Base-by-base conservation (phyloP, 2,888 invertebrate genomes). In the Spisula solida region DNA sequence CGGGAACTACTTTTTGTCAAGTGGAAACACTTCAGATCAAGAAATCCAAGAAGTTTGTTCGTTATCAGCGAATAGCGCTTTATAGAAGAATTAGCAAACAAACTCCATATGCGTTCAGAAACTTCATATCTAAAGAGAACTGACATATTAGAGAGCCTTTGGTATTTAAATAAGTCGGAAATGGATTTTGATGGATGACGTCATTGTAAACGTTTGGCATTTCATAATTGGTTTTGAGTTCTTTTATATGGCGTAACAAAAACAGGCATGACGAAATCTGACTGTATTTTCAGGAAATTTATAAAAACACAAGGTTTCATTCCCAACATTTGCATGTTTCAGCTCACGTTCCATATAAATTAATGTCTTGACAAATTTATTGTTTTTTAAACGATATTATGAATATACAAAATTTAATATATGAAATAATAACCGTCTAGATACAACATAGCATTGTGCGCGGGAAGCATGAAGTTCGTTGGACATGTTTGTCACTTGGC, bases 151-250 rank as follows among this genome's bases (percentile, higher is more conserved):
- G 75, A 34, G 75, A 34, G 18, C 16, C 60, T 34, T 75, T 75
- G 75, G 34, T 75, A 75, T 75, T 75, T 75, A 31, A 75, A 75
- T 75, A 75, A 29, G 75, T 34, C 75, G 34, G 41, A 8, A 18
- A 31, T 18, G 16, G 31, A 31, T 8, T 31, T 31, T 75, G 34
- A 75, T 34, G 31, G 34, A 75, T 75, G 75, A 75, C 75, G 75
- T 75, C 29, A 75, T 31, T 0, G 1, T 16, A 31, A 14, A 75
- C 10, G 34, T 2, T 75, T 75, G 16, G 5, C 31, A 12, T 31
- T 18, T 31, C 31, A 75, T 5, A 75, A 75, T 34, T 75, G 14
- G 12, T 16, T 31, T 31, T 12, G 12, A 16, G 14, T 75, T 8
- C 70, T 31, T 18, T 75, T 75, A 29, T 75, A 66, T 25, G 60